Conservation (phyloP, 2,888 invertebrate genomes). For the Sepiola atlantica region DNA sequence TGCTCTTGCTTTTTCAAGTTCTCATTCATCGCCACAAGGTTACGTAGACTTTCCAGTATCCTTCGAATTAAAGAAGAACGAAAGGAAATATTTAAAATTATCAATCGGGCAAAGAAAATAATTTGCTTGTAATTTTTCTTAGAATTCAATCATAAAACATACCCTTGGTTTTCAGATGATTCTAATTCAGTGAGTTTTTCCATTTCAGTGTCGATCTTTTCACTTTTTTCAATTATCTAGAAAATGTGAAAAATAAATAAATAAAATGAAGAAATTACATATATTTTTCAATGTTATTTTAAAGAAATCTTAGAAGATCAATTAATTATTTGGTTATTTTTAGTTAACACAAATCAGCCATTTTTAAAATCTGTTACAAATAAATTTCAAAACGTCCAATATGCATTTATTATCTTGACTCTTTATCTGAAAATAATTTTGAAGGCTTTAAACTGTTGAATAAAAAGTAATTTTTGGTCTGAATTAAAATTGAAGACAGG, state of each 20-base stretch:
- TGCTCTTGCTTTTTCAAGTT: conserved; percentile 83
- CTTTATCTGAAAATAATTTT: no score
- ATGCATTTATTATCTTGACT: no score
- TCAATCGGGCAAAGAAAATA: neutral
- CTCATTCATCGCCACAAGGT: conserved; percentile 82
- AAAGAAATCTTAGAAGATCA: neutral
- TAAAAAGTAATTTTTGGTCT: no score
- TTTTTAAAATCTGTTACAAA: no score
- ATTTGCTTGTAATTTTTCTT: no score
- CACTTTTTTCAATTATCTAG: conserved; percentile 53
- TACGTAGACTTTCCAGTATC: conserved; percentile 71
- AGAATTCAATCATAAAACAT: neutral
- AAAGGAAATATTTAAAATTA: conserved; percentile 46
- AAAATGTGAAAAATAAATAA: neutral
- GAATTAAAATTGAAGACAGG: no score
- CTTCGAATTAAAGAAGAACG: conserved; percentile 55
- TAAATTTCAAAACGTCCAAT: no score
- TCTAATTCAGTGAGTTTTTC: conserved; percentile 76
- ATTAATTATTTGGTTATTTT: no score
- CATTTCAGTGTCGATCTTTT: conserved; percentile 72
- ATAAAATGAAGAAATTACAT: neutral
- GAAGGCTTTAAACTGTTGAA: no score
- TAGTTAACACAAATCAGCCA: no score
- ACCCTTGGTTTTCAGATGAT: conserved; percentile 78
- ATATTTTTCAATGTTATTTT: no score